Evolutionary conservation across 30 jellyfish, hydroid and myxozoan genomes (phyloP).

Genomic region (Aurelia coerulea): DNA sequence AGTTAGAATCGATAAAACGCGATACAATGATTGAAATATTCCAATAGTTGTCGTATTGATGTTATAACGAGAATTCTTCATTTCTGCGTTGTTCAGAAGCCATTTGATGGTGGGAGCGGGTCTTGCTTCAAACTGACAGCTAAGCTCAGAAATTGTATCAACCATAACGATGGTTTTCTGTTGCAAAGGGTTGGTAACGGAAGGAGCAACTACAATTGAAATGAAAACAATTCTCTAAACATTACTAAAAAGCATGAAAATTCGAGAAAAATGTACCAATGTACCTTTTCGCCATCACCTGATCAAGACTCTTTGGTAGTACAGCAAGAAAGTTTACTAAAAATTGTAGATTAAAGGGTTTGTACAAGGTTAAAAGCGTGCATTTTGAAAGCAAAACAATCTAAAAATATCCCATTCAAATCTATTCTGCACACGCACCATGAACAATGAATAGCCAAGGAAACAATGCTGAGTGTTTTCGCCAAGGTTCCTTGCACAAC

Average conservation of each 20-base stretch:
- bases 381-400: too few relatives aligned
- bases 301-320: too few relatives aligned
- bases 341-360: too few relatives aligned
- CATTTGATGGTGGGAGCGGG: slow-evolving; percentile 64
- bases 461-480: too few relatives aligned
- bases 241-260: neutral
- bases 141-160: slow-evolving; percentile 11
- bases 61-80: slow-evolving; percentile 34
- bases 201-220: slow-evolving; percentile 51
- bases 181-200: slow-evolving; percentile 32
- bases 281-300: too few relatives aligned
- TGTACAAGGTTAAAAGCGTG: too few relatives aligned
- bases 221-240: neutral
- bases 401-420: too few relatives aligned
- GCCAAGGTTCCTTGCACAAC: too few relatives aligned
- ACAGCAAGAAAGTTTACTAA: too few relatives aligned
- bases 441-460: too few relatives aligned
- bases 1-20: slow-evolving; percentile 27
- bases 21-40: neutral
- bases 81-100: slow-evolving; percentile 37
- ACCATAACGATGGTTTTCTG: slow-evolving; percentile 9
- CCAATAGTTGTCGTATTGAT: slow-evolving; percentile 53
- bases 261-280: too few relatives aligned
- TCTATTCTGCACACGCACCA: too few relatives aligned
- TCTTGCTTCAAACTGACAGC: slow-evolving; percentile 66